Conservation (phyloP, 2,113 vertebrate genomes). For the Anhinga anhinga region DNA sequence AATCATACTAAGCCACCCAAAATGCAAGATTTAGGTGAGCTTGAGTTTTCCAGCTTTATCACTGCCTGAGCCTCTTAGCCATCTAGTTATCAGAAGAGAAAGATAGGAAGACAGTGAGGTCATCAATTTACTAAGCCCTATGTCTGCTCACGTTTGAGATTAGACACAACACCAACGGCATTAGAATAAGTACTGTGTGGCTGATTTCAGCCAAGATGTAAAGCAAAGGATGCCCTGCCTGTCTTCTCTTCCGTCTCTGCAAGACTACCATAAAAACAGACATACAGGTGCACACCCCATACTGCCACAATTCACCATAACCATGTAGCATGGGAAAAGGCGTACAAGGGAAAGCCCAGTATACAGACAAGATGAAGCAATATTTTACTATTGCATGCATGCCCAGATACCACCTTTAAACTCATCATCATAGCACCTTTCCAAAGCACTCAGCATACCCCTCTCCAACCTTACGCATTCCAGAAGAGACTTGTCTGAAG, state of each 20-base stretch:
- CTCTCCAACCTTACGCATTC: neutral
- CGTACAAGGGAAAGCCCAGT: neutral
- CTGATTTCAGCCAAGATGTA: neutral
- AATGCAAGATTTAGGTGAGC: conserved; percentile 4
- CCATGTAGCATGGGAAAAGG: neutral
- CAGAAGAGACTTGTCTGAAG: neutral
- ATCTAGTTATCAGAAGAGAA: conserved; percentile 4
- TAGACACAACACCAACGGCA: conserved; percentile 61
- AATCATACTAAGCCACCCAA: neutral
- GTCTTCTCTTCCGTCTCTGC: neutral
- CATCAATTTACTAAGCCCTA: conserved; percentile 64
- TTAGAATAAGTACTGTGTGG: conserved; percentile 41
- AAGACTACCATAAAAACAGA: neutral
- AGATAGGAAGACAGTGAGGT: conserved; percentile 53
- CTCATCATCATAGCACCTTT: neutral
- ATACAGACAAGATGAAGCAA: neutral
- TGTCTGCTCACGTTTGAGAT: conserved; percentile 69
- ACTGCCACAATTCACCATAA: neutral
- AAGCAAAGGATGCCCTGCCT: neutral
- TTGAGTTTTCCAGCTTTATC: conserved; percentile 11
- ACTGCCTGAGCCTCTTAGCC: neutral
- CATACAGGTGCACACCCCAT: neutral
- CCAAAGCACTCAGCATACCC: neutral
- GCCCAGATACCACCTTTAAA: neutral
- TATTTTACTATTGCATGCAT: neutral